These are phyloP conservation scores for Ectemnius continuus DNA, from an alignment of 2,888 invertebrate species.

Conservation along the genomic window DNA sequence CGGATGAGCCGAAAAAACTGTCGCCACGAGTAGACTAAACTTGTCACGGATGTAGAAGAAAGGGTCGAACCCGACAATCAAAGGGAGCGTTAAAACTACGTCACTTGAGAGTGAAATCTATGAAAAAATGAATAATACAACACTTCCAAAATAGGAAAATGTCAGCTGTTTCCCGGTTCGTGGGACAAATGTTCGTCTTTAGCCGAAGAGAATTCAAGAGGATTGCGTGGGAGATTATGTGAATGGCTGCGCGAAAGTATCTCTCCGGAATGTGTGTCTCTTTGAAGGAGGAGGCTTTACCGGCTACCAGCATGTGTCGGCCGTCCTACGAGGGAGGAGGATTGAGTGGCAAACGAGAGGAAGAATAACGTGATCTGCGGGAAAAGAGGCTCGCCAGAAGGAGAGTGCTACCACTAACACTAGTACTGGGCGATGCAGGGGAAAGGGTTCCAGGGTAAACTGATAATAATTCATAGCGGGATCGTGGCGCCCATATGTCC, in stretches of 20 bases:
- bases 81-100: background rate
- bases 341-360: slow-evolving; percentile 7
- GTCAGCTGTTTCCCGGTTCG: too few species aligned
- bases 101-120: too few species aligned
- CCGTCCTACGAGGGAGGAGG: background rate
- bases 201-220: background rate
- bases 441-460: slow-evolving; percentile 35
- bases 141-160: too few species aligned
- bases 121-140: too few species aligned
- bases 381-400: background rate
- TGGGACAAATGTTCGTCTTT: too few species aligned
- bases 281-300: too few species aligned
- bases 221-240: slow-evolving; percentile 32
- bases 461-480: slow-evolving; percentile 36
- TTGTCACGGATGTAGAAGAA: slow-evolving; percentile 59
- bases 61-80: slow-evolving; percentile 1
- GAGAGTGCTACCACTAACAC: background rate
- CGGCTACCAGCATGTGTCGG: slow-evolving; percentile 11
- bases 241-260: too few species aligned
- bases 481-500: slow-evolving; percentile 38
- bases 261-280: too few species aligned
- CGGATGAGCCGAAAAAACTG: slow-evolving; percentile 39
- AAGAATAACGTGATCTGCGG: slow-evolving; percentile 5
- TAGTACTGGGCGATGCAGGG: too few species aligned
- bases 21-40: slow-evolving; percentile 42